Evolutionary conservation across 1,140 invertebrate species (phyloP).

Genomic region (Pogonomyrmex barbatus): DNA sequence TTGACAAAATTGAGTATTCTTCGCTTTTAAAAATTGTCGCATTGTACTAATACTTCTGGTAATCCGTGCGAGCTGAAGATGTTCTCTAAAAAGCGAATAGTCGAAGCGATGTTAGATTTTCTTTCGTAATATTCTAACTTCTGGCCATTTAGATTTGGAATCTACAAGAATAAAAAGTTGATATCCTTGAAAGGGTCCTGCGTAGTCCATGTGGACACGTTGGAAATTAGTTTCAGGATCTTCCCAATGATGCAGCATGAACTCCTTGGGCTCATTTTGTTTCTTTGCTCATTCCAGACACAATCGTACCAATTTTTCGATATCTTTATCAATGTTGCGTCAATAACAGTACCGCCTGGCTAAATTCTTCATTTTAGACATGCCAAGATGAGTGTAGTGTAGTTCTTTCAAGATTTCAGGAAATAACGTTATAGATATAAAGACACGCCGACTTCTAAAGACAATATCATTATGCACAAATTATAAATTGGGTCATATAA

Average conservation of each 20-base stretch:
- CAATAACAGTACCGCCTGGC: background rate
- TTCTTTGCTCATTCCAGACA: background rate
- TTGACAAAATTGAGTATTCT: background rate
- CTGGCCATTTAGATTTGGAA: background rate
- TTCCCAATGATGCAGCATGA: background rate
- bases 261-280: background rate
- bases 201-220: background rate
- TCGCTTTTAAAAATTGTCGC: background rate
- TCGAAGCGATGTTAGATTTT: background rate
- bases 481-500: too few species aligned
- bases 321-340: background rate
- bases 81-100: background rate
- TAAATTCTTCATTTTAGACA: background rate
- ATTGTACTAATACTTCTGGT: background rate
- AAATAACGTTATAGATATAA: background rate
- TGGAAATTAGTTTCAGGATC: background rate
- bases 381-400: background rate
- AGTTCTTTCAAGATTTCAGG: background rate
- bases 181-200: background rate
- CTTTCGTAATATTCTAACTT: background rate
- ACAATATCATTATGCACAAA: too few species aligned
- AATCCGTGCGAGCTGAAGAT: background rate
- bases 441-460: too few species aligned
- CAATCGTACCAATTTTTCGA: background rate
- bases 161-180: constrained; percentile 1